A percentile compares a stretch with the other conserved stretches of the same genome.
These are phyloP conservation scores for Marmota monax DNA, from an alignment of 2,113 vertebrate species.

Conservation along the genomic window DNA sequence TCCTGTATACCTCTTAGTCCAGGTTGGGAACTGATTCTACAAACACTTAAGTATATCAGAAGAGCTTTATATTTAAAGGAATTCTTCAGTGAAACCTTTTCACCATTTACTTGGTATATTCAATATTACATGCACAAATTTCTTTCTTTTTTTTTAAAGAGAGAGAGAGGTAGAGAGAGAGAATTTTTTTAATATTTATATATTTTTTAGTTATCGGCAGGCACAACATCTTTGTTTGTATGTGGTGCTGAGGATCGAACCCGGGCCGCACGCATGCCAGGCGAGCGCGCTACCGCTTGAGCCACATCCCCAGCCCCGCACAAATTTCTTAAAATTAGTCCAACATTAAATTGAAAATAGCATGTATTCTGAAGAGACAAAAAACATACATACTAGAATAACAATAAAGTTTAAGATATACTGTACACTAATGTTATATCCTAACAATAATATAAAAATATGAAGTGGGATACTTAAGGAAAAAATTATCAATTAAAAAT, in stretches of 20 bases:
- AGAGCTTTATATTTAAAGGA: conserved; percentile 57
- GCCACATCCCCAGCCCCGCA: neutral
- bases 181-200: too few species aligned
- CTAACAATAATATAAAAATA: neutral
- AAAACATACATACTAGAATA: conserved; percentile 52
- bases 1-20: conserved; percentile 6
- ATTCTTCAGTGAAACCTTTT: conserved; percentile 49
- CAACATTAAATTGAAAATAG: conserved; percentile 38
- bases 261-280: too few species aligned
- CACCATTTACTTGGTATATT: conserved; percentile 1
- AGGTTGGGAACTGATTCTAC: conserved; percentile 35
- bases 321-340: conserved; percentile 38
- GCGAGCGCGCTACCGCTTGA: too few species aligned
- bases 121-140: conserved; percentile 26
- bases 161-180: too few species aligned
- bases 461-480: neutral
- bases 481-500: conserved; percentile 50
- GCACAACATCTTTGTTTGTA: too few species aligned
- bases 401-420: conserved; percentile 10
- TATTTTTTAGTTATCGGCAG: too few species aligned
- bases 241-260: too few species aligned
- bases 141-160: neutral
- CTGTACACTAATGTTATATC: neutral
- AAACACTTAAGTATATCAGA: conserved; percentile 31
- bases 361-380: conserved; percentile 15